Conservation (phyloP, 2,888 invertebrate genomes). For the Ophioninae sp. region DNA sequence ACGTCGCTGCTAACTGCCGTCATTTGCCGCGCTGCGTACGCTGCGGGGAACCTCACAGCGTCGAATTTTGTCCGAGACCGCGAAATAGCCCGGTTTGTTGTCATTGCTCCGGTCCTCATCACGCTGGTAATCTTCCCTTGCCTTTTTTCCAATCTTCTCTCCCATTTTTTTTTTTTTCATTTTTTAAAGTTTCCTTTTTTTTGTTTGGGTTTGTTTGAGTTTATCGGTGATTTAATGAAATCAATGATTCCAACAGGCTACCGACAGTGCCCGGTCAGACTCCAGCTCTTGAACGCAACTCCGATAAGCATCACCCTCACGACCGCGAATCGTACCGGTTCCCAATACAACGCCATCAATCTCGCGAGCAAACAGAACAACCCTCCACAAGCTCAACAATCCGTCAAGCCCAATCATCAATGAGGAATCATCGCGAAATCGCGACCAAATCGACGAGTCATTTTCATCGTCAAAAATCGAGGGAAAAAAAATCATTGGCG, state of each 20-base stretch:
- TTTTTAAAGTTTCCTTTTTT: background rate
- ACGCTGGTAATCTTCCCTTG: constrained; percentile 80
- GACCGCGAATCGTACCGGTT: constrained; percentile 66
- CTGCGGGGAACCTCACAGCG: constrained; percentile 82
- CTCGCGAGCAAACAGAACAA: constrained; percentile 65
- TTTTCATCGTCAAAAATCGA: background rate
- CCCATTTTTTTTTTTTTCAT: background rate
- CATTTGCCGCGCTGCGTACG: constrained; percentile 82
- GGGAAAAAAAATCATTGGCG: no score
- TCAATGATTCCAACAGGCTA: constrained; percentile 69
- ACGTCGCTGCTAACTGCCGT: constrained; percentile 82
- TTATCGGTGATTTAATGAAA: constrained; percentile 8
- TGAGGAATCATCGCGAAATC: constrained; percentile 18
- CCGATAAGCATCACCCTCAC: constrained; percentile 80
- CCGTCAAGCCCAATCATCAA: constrained; percentile 68
- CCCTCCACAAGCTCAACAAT: constrained; percentile 68
- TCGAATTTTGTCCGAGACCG: constrained; percentile 81
- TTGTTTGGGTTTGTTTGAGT: no score
- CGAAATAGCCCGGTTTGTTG: constrained; percentile 82
- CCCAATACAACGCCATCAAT: constrained; percentile 66
- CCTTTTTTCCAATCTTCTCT: background rate
- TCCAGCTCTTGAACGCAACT: constrained; percentile 81
- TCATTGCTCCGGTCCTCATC: constrained; percentile 83
- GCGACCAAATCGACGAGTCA: constrained; percentile 39
- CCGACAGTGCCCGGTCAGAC: constrained; percentile 81